phyloP scores from a whole-genome alignment of 2,888 invertebrate genomes.

The Diabrotica balteata region DNA sequence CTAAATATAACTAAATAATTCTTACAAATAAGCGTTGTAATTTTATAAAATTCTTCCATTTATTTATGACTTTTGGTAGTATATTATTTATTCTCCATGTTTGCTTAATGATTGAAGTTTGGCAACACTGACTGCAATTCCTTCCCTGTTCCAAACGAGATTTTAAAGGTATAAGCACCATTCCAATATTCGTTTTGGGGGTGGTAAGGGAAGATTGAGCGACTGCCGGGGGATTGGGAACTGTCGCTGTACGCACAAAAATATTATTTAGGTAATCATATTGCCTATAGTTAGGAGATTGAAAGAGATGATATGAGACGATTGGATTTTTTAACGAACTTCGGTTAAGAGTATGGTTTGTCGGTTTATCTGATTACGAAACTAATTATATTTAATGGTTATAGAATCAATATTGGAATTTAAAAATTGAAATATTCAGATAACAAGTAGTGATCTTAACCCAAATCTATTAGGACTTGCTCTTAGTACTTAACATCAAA shows the following conservation, averaged over 20 bases:
- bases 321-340: conserved; percentile 1
- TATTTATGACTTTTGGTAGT: no score
- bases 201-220: conserved; percentile 11
- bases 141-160: conserved; percentile 54
- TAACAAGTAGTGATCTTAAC: no score
- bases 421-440: no score
- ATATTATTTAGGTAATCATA: conserved; percentile 37
- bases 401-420: no score
- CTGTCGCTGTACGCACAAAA: conserved; percentile 35
- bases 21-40: neutral
- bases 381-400: no score
- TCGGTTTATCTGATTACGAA: neutral
- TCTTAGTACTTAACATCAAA: no score
- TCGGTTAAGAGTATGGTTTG: no score
- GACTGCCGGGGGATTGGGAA: conserved; percentile 19
- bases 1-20: no score
- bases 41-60: no score
- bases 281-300: conserved; percentile 22
- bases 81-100: no score
- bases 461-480: no score
- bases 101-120: neutral
- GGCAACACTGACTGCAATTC: conserved; percentile 47
- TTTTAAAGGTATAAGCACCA: conserved; percentile 51
- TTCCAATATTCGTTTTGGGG: conserved; percentile 31
- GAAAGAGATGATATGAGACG: neutral